Percentiles rank a stretch among this genome's conserved stretches.
phyloP scores from a whole-genome alignment of 1,140 invertebrate genomes.

The Drosophila nigrodunni region DNA sequence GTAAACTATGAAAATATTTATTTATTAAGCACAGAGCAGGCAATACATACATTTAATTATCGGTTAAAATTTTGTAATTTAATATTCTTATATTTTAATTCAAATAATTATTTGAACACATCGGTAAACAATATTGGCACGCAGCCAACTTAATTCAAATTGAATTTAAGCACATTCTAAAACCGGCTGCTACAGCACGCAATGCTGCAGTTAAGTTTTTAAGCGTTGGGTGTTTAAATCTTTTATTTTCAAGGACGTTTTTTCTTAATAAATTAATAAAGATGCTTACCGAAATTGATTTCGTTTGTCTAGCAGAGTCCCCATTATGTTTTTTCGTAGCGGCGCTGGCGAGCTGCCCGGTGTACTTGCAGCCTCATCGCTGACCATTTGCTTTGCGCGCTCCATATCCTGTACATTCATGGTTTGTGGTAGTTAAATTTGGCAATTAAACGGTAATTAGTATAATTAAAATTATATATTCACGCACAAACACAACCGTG shows the following conservation, averaged over 20 bases:
- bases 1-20: no score
- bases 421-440: not conserved
- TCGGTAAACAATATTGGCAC: not conserved
- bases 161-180: not conserved
- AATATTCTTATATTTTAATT: no score
- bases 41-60: no score
- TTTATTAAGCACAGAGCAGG: no score
- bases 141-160: not conserved
- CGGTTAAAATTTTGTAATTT: no score
- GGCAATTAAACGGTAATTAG: slow-evolving; percentile 35
- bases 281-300: slow-evolving; percentile 68
- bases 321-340: slow-evolving; percentile 42
- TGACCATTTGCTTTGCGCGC: slow-evolving; percentile 48
- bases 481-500: slow-evolving; percentile 61
- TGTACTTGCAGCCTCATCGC: slow-evolving; percentile 21
- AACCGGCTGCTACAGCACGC: slow-evolving; percentile 11
- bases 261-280: not conserved
- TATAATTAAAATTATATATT: slow-evolving; percentile 31
- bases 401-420: slow-evolving; percentile 70
- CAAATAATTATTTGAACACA: not conserved
- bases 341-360: slow-evolving; percentile 41
- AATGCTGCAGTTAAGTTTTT: slow-evolving; percentile 18
- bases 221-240: not conserved
- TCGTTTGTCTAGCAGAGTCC: slow-evolving; percentile 59
- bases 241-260: slow-evolving; percentile 17